Conservation (phyloP, 2,113 vertebrate genomes). For the Tilapia sparmanii region DNA sequence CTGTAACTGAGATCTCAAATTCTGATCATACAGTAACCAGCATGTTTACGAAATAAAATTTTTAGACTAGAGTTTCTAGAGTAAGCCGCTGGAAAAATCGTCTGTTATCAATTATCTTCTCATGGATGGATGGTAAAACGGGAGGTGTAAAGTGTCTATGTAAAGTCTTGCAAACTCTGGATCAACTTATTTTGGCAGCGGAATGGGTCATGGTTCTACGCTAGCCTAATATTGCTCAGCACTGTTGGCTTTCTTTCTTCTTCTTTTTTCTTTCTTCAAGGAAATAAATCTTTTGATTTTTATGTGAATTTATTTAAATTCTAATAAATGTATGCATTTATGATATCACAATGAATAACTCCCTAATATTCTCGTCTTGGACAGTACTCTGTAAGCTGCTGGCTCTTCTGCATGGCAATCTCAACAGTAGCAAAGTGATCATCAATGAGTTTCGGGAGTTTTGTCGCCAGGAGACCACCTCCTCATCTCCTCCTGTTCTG, state of each 20-base stretch:
- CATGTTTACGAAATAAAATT: rapidly evolving
- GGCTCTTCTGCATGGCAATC: conserved; percentile 88
- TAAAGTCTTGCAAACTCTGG: background rate
- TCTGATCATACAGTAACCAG: background rate
- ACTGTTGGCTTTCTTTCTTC: rapidly evolving
- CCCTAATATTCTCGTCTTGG: background rate
- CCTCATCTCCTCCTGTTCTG: conserved; percentile 6
- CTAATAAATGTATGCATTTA: background rate
- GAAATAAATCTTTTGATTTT: background rate
- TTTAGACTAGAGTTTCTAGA: background rate
- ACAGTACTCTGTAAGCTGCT: conserved; percentile 75
- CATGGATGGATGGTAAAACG: background rate
- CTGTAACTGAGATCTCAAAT: background rate
- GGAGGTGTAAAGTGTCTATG: background rate
- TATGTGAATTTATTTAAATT: background rate
- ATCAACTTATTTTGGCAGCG: background rate
- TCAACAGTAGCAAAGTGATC: conserved; percentile 87
- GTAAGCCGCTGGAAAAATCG: rapidly evolving
- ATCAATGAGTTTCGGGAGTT: conserved; percentile 93
- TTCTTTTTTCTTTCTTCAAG: background rate
- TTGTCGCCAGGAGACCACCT: conserved; percentile 70
- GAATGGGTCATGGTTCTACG: background rate
- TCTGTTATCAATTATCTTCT: background rate
- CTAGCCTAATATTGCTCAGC: background rate
- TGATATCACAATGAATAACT: background rate